A percentile compares a stretch with the other conserved stretches of the same genome.
phyloP scores from a whole-genome alignment of 2,113 vertebrate genomes.

The Craseonycteris thonglongyai region DNA sequence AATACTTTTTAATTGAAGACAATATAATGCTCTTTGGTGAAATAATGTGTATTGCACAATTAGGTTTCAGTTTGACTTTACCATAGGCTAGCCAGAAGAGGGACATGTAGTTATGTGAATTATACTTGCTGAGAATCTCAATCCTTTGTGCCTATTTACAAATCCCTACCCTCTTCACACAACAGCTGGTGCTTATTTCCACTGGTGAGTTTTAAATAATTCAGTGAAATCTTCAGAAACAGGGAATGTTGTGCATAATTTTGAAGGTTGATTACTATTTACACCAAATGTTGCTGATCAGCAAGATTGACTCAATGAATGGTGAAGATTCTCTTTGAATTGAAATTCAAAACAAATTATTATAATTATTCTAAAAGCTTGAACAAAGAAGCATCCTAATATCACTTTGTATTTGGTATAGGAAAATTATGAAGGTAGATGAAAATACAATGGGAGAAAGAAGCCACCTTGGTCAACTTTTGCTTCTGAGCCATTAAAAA shows the following conservation, averaged over 20 bases:
- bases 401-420: slow-evolving; percentile 10
- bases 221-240: slow-evolving; percentile 73
- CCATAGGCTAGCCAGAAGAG: neutral
- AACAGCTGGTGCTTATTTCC: slow-evolving; percentile 71
- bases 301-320: slow-evolving; percentile 49
- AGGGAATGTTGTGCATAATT: slow-evolving; percentile 71
- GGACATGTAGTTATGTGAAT: neutral
- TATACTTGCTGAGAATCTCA: neutral
- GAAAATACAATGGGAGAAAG: neutral
- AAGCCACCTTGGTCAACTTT: neutral
- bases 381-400: neutral
- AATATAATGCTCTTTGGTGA: neutral
- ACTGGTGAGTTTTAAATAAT: slow-evolving; percentile 75
- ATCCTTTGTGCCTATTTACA: slow-evolving; percentile 17
- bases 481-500: neutral
- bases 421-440: neutral
- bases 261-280: slow-evolving; percentile 70
- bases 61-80: slow-evolving; percentile 24
- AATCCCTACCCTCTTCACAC: slow-evolving; percentile 49
- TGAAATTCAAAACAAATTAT: slow-evolving; percentile 64
- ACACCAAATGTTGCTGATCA: slow-evolving; percentile 70
- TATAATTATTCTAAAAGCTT: slow-evolving; percentile 10
- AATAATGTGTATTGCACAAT: neutral
- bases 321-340: slow-evolving; percentile 39
- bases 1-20: slow-evolving; percentile 42